These are phyloP conservation scores for Neuroterus valhalla DNA, from an alignment of 1,140 invertebrate species.

Conservation along the genomic window DNA sequence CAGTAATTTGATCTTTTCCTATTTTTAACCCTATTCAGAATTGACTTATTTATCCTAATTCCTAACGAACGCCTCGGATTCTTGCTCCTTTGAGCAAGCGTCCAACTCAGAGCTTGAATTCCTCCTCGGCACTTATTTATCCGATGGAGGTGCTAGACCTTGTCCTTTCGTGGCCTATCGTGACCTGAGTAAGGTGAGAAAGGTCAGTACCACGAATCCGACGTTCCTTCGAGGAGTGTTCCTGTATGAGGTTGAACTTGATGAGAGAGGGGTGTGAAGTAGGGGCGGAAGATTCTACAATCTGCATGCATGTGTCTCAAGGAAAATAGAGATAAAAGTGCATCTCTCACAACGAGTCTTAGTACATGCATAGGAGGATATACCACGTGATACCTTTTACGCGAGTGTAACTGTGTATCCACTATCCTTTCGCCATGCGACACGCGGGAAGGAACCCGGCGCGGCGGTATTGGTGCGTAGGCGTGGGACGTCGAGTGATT, in stretches of 20 bases:
- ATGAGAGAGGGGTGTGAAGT: neutral
- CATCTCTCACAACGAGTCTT: neutral
- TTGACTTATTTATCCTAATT: neutral
- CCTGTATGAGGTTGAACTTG: conserved; percentile 21
- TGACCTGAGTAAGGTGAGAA: conserved; percentile 24
- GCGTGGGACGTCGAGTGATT: conserved; percentile 55
- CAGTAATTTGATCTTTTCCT: too few relatives aligned
- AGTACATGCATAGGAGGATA: too few relatives aligned
- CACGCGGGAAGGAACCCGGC: conserved; percentile 50
- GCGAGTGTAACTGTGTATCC: neutral
- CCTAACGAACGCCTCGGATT: neutral
- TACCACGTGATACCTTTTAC: conserved; percentile 17
- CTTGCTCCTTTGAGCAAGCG: neutral
- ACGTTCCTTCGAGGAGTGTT: neutral
- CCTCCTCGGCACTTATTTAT: neutral
- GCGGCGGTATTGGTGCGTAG: conserved; percentile 37
- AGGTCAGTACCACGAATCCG: conserved; percentile 4
- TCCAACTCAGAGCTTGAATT: neutral
- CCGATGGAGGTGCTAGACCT: conserved; percentile 6
- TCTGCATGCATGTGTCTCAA: conserved; percentile 2
- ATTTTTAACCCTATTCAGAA: neutral
- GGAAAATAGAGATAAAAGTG: neutral
- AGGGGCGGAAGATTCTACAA: neutral
- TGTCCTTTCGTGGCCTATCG: conserved; percentile 15
- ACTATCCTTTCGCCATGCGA: conserved; percentile 60